These are phyloP conservation scores for Sterrhoptilus dennistouni DNA, from an alignment of 2,113 vertebrate genomes.

Conservation along the genomic window DNA sequence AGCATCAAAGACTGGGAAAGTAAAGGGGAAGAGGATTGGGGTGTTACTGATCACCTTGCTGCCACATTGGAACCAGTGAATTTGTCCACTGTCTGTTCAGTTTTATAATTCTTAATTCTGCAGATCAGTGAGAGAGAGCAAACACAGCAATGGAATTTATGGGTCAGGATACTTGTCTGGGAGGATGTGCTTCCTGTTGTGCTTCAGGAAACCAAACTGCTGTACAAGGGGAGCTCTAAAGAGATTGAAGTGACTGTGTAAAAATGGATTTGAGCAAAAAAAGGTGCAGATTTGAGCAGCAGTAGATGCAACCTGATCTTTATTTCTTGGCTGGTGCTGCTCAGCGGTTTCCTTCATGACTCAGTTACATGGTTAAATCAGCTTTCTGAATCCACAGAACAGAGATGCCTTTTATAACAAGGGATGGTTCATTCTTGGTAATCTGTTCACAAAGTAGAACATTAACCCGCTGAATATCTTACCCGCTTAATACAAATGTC, in stretches of 20 bases:
- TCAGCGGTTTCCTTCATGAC: slow-evolving; percentile 21
- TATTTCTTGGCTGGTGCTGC: not conserved
- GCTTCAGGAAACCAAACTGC: not conserved
- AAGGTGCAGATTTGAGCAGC: not conserved
- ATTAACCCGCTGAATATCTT: not conserved
- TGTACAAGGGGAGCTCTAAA: not conserved
- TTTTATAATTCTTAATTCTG: not conserved
- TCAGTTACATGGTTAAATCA: slow-evolving; percentile 9
- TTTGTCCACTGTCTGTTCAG: not conserved
- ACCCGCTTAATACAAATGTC: not conserved
- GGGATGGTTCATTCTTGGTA: slow-evolving; percentile 7
- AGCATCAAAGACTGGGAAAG: not conserved
- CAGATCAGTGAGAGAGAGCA: not conserved
- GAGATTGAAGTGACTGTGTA: not conserved
- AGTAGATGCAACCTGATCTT: not conserved
- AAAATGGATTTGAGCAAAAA: not conserved
- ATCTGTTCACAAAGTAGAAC: slow-evolving; percentile 28
- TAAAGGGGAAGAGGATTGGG: not conserved
- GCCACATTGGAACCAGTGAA: not conserved
- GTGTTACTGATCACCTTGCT: not conserved
- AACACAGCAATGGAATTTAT: not conserved
- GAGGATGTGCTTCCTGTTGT: not conserved
- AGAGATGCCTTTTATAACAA: not conserved
- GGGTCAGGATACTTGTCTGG: not conserved
- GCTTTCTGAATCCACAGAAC: not conserved